Percentiles rank a stretch among this genome's conserved stretches.
phyloP scores from a whole-genome alignment of 2,888 invertebrate species.

The Cryptocheilus praepositus region DNA sequence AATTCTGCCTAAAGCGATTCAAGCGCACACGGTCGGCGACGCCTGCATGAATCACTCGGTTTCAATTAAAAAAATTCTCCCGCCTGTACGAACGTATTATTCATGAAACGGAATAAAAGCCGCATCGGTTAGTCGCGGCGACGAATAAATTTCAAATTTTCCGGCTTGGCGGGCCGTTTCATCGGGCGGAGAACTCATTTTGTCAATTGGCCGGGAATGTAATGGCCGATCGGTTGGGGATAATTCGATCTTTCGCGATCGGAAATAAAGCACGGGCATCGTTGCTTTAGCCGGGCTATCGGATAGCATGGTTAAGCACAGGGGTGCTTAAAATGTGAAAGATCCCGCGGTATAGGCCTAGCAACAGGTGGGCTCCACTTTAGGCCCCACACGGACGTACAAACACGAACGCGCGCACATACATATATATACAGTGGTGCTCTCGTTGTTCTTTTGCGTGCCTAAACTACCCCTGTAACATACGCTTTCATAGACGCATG shows the following conservation, averaged over 20 bases:
- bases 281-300: neutral
- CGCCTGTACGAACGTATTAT: neutral
- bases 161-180: conserved; percentile 8
- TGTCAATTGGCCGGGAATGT: neutral
- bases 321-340: conserved; percentile 38
- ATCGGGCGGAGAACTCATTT: neutral
- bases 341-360: conserved; percentile 57
- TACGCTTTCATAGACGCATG: too few relatives aligned
- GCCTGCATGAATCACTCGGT: too few relatives aligned
- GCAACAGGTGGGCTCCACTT: conserved; percentile 67
- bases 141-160: conserved; percentile 25
- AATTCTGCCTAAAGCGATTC: too few relatives aligned
- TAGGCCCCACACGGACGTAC: conserved; percentile 28
- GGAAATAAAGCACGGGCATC: conserved; percentile 33
- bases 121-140: neutral
- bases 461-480: too few relatives aligned
- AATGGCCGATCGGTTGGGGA: conserved; percentile 16
- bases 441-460: too few relatives aligned
- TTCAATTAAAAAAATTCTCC: too few relatives aligned
- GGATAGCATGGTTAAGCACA: conserved; percentile 14
- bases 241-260: conserved; percentile 33
- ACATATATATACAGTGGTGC: too few relatives aligned
- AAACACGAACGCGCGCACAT: neutral
- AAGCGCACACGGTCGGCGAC: too few relatives aligned
- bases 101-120: neutral